These are phyloP conservation scores for Macropodus opercularis DNA, from an alignment of 2,797 vertebrate species.

Conservation along the genomic window DNA sequence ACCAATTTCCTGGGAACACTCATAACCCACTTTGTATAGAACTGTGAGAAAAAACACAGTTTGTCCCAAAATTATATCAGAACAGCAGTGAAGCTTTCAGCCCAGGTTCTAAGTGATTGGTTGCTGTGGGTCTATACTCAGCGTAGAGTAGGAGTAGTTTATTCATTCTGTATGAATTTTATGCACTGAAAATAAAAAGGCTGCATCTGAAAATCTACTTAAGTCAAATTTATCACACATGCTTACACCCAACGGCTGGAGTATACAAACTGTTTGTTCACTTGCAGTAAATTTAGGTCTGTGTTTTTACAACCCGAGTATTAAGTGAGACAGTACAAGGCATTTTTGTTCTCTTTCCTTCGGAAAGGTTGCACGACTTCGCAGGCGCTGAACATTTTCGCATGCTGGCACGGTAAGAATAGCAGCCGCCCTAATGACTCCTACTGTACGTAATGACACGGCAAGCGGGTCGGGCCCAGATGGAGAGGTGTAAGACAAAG, in stretches of 20 bases:
- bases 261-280: neutral
- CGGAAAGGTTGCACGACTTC: neutral
- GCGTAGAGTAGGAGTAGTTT: conserved; percentile 3
- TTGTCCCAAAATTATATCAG: conserved; percentile 51
- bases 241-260: neutral
- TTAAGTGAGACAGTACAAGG: neutral
- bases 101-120: conserved; percentile 35
- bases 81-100: conserved; percentile 27
- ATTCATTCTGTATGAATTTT: neutral
- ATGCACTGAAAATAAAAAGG: neutral
- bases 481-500: conserved; percentile 2
- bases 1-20: conserved; percentile 74
- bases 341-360: conserved; percentile 1
- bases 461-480: conserved; percentile 18
- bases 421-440: conserved; percentile 7
- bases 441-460: neutral
- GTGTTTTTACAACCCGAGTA: neutral
- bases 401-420: conserved; percentile 18
- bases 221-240: neutral
- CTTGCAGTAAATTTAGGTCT: neutral
- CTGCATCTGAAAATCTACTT: neutral
- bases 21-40: conserved; percentile 45
- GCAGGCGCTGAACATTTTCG: conserved; percentile 4
- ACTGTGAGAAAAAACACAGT: conserved; percentile 46
- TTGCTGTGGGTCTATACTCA: conserved; percentile 16